Evolutionary conservation across 2,797 vertebrate genomes (phyloP), one percentile per base, ranked within the genome.

Genomic region (Pseudomugil tenellus): DNA sequence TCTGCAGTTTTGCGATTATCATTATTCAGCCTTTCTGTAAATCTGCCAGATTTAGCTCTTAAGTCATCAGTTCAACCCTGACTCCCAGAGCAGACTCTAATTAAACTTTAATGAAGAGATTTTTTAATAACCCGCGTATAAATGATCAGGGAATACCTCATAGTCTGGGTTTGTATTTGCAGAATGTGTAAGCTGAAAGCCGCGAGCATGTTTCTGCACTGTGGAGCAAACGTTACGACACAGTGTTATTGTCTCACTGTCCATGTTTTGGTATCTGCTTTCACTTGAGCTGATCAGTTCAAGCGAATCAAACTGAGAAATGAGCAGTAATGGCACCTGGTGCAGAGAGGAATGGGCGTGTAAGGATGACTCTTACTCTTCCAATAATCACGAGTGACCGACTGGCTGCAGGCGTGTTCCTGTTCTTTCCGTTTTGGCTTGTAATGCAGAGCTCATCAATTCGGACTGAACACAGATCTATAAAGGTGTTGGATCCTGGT

Each of bases 51-150:
- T 84, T 84, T 70, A 52, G 41, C 67, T 70, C 70, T 28, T 41
- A 68, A 73, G 72, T 75, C 75, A 77, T 77, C 70, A 25, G 74
- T 79, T 81, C 62, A 48, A 64, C 54, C 57, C 71, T 31, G 72
- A 84, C 67, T 80, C 74, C 66, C 80, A 77, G 77, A 87, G 87
- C 80, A 62, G 67, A 71, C 76, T 55, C 76, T 2, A 58, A 70
- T 70, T 51, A 74, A 78, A 73, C 58, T 64, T 53, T 73, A 53
- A 81, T n/a, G 60, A 70, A 16, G 32, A 57, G 43, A 55, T 46
- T n/a, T 46, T 64, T 66, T 23, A 56, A 41, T 35, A 59, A 67
- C 48, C 41, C 35, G 58, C 32, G 26, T 17, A 28, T 28, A 17
- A 72, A 25, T 23, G n/a, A n/a, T 66, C 28, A 73, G 23, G 58